Conservation (phyloP, 1,140 invertebrate genomes). For the Pentalonia nigronervosa region DNA sequence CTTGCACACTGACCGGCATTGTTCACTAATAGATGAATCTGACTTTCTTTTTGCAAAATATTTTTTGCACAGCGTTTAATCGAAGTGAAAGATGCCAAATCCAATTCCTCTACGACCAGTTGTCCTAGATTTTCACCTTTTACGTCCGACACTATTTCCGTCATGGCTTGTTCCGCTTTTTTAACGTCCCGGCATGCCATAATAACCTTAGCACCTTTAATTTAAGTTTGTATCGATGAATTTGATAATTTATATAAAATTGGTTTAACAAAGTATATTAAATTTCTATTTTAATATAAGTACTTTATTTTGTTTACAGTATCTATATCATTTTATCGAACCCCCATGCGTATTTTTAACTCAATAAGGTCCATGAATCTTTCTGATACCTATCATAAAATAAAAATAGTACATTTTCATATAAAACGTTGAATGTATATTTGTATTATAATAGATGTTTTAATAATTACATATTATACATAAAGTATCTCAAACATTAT, state of each 20-base stretch:
- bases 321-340: no score
- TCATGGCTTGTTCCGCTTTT: constrained; percentile 66
- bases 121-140: constrained; percentile 66
- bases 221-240: not conserved
- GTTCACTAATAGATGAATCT: constrained; percentile 80
- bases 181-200: constrained; percentile 72
- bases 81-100: constrained; percentile 77
- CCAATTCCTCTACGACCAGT: constrained; percentile 70
- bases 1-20: constrained; percentile 71
- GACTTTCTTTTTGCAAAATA: constrained; percentile 69
- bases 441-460: no score
- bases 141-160: constrained; percentile 64
- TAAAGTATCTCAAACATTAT: not conserved
- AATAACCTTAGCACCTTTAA: constrained; percentile 68
- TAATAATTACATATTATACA: not conserved
- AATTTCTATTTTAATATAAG: no score
- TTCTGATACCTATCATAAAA: no score
- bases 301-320: no score
- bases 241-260: not conserved
- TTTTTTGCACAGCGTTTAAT: constrained; percentile 74
- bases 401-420: no score
- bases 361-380: no score
- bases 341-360: no score
- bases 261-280: not conserved
- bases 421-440: no score